These are phyloP conservation scores for Coturnix japonica DNA, from an alignment of 2,113 vertebrate genomes.

Conservation along the genomic window DNA sequence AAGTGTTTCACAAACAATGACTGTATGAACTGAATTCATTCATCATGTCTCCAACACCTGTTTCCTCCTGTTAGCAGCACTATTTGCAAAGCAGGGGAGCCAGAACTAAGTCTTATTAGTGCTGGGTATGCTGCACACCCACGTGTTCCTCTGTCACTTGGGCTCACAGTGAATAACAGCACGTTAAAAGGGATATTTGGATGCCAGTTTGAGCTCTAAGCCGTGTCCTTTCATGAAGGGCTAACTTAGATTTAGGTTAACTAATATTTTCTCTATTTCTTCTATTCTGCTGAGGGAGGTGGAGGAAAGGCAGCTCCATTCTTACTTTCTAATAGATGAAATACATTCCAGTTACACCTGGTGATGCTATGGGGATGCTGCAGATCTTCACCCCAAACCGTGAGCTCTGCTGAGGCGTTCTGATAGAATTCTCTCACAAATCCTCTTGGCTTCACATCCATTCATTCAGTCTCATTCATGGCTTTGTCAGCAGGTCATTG, in stretches of 20 bases:
- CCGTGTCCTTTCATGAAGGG: background rate
- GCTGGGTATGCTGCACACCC: conserved; percentile 44
- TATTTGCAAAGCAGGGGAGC: conserved; percentile 11
- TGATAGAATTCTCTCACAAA: conserved; percentile 34
- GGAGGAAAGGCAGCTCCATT: conserved; percentile 55
- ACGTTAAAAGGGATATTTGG: conserved; percentile 1
- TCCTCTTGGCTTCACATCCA: conserved; percentile 1
- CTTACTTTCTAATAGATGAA: conserved; percentile 47
- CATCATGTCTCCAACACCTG: conserved; percentile 81
- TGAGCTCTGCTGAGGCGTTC: conserved; percentile 14
- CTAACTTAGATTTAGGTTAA: background rate
- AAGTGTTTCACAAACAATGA: conserved; percentile 40
- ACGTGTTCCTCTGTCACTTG: conserved; percentile 54
- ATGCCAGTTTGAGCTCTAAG: background rate
- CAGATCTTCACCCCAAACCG: background rate
- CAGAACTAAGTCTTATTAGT: conserved; percentile 47
- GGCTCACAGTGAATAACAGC: conserved; percentile 41
- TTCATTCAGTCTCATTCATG: conserved; percentile 55
- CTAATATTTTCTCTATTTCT: background rate
- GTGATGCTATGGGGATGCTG: background rate
- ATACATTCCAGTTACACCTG: conserved; percentile 68
- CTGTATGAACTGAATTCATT: conserved; percentile 60
- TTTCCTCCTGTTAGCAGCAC: conserved; percentile 75
- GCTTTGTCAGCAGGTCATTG: conserved; percentile 68
- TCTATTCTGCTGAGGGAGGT: conserved; percentile 17